These are phyloP conservation scores for Drosophila cognata DNA, from an alignment of 2,888 invertebrate genomes.

Conservation along the genomic window DNA sequence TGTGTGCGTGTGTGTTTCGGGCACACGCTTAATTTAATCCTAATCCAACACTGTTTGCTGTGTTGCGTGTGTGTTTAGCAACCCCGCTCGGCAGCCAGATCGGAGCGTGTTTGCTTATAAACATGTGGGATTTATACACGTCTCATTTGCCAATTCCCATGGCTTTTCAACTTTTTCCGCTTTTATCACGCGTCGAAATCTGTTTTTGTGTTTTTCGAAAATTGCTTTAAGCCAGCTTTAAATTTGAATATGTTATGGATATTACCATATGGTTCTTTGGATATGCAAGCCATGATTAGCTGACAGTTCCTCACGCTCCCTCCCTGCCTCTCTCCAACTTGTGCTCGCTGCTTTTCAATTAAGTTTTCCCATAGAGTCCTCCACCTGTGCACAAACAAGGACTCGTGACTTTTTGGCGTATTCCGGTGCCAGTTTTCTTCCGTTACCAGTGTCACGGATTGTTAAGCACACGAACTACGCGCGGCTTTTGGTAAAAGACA, in stretches of 20 bases:
- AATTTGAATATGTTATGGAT: conserved; percentile 58
- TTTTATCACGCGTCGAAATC: conserved; percentile 67
- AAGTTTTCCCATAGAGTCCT: conserved; percentile 44
- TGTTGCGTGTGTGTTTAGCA: conserved; percentile 57
- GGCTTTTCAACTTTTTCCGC: conserved; percentile 46
- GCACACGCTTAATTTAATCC: conserved; percentile 84
- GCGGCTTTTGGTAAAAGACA: conserved; percentile 25
- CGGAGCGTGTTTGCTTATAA: conserved; percentile 76
- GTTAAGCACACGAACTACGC: conserved; percentile 51
- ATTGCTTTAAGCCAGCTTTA: conserved; percentile 60
- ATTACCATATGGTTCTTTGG: conserved; percentile 2
- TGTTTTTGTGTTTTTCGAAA: conserved; percentile 6
- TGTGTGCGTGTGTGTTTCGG: conserved; percentile 38
- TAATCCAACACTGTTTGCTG: conserved; percentile 69
- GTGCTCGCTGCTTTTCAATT: conserved; percentile 46
- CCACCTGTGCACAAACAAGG: conserved; percentile 46
- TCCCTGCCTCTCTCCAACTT: neutral
- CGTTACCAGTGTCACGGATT: conserved; percentile 57
- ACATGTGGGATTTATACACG: conserved; percentile 81
- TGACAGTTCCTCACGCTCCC: neutral
- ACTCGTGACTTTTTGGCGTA: conserved; percentile 65
- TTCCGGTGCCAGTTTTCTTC: conserved; percentile 48
- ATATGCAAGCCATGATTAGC: conserved; percentile 26
- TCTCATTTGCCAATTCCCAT: conserved; percentile 66
- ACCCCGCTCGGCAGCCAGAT: conserved; percentile 5